Evolutionary conservation across 2,113 vertebrate genomes (phyloP), one percentile per base, ranked within the genome.

Genomic region (Uria aalge): DNA sequence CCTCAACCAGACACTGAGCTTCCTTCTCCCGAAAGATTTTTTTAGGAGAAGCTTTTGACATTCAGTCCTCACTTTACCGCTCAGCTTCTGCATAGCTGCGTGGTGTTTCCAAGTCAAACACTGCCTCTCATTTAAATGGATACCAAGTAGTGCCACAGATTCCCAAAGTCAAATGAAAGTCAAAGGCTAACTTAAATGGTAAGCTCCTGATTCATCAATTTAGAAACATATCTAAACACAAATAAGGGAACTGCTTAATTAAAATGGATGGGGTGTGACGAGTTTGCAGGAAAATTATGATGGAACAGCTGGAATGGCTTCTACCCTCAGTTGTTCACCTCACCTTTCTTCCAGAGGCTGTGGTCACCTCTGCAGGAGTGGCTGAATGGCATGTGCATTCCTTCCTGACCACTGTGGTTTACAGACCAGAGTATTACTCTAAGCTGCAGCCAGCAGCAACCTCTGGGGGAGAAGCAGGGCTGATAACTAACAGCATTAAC

Each of bases 201-300:
- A 90, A 94, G 67, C 47, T 63, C 63, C 75, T 90, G 91, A 94
- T 84, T 92, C 75, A 94, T 55, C 83, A 72, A 17, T 40, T 90
- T 71, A 52, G 40, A 75, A 86, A 78, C 30, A 4, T 10, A 94
- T 26, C 73, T 63, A 74, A 72, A 71, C 8, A 40, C n/a, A 85
- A 84, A 50, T 63, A 94, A 84, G 89, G 52, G 52, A 94, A 68
- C 16, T 48, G 23, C 52, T 72, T 71, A 81, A 96, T 95, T 96
- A 64, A 90, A 91, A 94, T 68, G 43, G 32, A 60, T 75, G 36
- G 73, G 43, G 80, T 45, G 73, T 90, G 84, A 72, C 56, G 38
- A 8, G 23, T 56, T 94, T 38, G 80, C 38, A 78, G 34, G 56
- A 81, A 68, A 92, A 92, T 55, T 5, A 91, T 1, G 16, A 78